Conservation (phyloP, 2,888 invertebrate genomes). For the Alsophila aescularia region DNA sequence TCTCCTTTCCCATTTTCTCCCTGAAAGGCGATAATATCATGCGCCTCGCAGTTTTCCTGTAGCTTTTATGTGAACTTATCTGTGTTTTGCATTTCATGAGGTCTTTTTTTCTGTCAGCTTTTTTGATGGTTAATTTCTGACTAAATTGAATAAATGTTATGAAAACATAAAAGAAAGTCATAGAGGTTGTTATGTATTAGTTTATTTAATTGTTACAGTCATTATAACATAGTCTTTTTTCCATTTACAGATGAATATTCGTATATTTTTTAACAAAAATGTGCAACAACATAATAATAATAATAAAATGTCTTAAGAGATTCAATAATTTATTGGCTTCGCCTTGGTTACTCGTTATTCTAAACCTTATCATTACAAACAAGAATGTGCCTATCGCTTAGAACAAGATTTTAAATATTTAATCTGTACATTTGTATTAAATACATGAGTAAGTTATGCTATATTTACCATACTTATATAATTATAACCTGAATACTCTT, state of each 20-base stretch:
- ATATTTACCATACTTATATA: slow-evolving; percentile 15
- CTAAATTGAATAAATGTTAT: not conserved
- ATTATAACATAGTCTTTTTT: slow-evolving; percentile 62
- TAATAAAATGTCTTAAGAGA: slow-evolving; percentile 42
- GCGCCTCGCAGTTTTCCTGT: slow-evolving; percentile 37
- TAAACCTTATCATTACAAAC: slow-evolving; percentile 55
- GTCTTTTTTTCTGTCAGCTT: not conserved
- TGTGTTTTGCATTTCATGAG: slow-evolving; percentile 18
- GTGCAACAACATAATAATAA: slow-evolving; percentile 68
- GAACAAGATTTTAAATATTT: slow-evolving; percentile 47
- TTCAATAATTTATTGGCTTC: slow-evolving; percentile 50
- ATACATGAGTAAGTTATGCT: slow-evolving; percentile 42
- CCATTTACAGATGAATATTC: slow-evolving; percentile 61
- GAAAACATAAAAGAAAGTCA: not conserved
- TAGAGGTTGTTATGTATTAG: slow-evolving; percentile 16
- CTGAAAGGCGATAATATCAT: slow-evolving; percentile 50
- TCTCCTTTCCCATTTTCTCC: slow-evolving; percentile 59
- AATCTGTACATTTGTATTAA: slow-evolving; percentile 64
- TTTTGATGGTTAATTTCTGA: not conserved
- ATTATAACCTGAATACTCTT: slow-evolving; percentile 17
- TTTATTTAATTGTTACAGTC: slow-evolving; percentile 67
- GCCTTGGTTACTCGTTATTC: slow-evolving; percentile 43
- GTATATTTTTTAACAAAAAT: slow-evolving; percentile 59
- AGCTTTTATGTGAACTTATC: slow-evolving; percentile 8
- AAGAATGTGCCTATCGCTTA: slow-evolving; percentile 55